Percentiles rank a stretch among this genome's conserved stretches.
Conservation (phyloP, 2,888 invertebrate genomes). For the Girardia tigrina region DNA sequence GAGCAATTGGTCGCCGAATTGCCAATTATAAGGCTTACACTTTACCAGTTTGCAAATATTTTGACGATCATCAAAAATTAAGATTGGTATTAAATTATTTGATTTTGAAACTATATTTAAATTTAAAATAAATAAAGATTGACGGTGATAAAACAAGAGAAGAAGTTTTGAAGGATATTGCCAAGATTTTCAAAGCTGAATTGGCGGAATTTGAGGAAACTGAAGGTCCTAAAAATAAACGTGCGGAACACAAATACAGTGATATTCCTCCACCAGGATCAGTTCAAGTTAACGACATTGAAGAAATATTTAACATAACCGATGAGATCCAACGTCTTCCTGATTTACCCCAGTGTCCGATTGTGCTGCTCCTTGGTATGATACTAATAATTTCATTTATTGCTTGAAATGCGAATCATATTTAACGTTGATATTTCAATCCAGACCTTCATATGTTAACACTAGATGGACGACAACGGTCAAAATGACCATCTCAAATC, state of each 20-base stretch:
- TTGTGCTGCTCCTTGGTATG: neutral
- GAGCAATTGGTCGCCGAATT: neutral
- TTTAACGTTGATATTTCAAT: too few species aligned
- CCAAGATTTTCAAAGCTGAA: neutral
- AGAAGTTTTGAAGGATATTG: neutral
- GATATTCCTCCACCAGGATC: neutral
- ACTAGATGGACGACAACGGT: too few species aligned
- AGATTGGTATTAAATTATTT: neutral
- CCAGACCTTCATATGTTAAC: too few species aligned
- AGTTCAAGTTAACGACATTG: neutral
- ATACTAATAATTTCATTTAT: too few species aligned
- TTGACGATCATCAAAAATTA: constrained; percentile 13
- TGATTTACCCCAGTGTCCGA: constrained; percentile 3
- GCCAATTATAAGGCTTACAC: neutral
- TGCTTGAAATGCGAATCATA: too few species aligned
- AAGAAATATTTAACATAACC: constrained; percentile 2
- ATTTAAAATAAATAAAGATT: neutral
- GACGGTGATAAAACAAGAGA: constrained; percentile 11
- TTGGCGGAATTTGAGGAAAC: neutral
- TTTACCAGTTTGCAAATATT: neutral
- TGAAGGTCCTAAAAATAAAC: neutral
- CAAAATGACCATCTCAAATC: too few species aligned
- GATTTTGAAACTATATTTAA: neutral
- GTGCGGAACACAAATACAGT: neutral
- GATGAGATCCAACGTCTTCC: neutral